These are phyloP conservation scores for Dryobotodes eremita DNA, from an alignment of 2,888 invertebrate genomes.

Conservation along the genomic window DNA sequence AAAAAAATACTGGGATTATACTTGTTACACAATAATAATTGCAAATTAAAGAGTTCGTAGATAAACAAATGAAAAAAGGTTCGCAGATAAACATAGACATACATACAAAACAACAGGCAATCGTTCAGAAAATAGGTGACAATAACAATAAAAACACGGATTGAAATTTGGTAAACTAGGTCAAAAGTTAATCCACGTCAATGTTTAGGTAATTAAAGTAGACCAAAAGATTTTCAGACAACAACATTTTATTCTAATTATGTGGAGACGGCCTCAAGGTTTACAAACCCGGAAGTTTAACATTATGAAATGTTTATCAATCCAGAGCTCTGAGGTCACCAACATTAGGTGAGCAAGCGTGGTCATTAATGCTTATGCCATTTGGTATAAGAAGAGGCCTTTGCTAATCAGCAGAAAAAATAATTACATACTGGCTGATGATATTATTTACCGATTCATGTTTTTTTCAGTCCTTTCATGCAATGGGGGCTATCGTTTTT, in stretches of 20 bases:
- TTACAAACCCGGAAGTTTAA: not conserved
- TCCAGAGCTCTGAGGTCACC: not conserved
- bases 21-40: not conserved
- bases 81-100: constrained; percentile 8
- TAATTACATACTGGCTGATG: not conserved
- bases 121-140: not conserved
- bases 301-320: constrained; percentile 11
- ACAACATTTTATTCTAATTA: constrained; percentile 6
- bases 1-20: constrained; percentile 8
- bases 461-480: fast-evolving
- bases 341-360: not conserved
- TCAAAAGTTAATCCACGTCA: constrained; percentile 26
- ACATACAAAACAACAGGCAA: not conserved
- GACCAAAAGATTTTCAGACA: constrained; percentile 1
- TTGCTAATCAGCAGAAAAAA: not conserved
- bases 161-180: constrained; percentile 23
- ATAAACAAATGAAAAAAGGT: not conserved
- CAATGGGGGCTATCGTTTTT: too few species aligned
- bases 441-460: not conserved
- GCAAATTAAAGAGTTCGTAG: not conserved
- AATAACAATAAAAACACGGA: constrained; percentile 17
- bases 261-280: not conserved
- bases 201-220: constrained; percentile 20
- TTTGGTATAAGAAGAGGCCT: not conserved
- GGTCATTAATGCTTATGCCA: not conserved